phyloP scores from a whole-genome alignment of 2,113 vertebrate species.

The Gallinago paraguaiae region DNA sequence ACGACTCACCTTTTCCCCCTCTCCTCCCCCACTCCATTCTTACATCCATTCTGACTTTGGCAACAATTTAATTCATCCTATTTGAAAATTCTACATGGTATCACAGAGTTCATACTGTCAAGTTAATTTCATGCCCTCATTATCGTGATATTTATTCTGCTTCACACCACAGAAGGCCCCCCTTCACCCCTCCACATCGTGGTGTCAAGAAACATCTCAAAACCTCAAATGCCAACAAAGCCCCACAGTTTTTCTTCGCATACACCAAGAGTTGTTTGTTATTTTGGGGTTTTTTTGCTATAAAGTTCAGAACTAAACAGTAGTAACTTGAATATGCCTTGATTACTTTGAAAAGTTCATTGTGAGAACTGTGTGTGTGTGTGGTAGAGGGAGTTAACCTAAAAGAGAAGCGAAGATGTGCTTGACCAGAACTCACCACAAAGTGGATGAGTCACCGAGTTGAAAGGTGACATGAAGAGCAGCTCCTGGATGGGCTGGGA shows the following conservation, averaged over 20 bases:
- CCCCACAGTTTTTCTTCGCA: background rate
- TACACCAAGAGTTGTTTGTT: background rate
- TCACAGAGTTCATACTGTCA: background rate
- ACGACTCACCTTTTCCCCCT: background rate
- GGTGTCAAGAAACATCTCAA: background rate
- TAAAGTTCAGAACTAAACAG: background rate
- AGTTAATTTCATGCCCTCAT: constrained; percentile 13
- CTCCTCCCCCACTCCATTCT: background rate
- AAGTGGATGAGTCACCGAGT: background rate
- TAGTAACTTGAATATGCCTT: background rate
- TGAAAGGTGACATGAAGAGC: background rate
- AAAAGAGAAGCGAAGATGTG: background rate
- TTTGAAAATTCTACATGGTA: background rate
- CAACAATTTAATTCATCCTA: background rate
- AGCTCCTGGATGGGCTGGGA: background rate
- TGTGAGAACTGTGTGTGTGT: background rate
- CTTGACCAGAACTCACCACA: background rate
- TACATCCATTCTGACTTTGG: background rate
- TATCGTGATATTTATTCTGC: constrained; percentile 13
- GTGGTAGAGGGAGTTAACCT: background rate
- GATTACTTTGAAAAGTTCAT: background rate
- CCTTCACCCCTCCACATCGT: background rate
- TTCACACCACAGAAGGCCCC: background rate
- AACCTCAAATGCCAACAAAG: background rate
- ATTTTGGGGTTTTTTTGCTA: background rate